Conservation (phyloP, 2,888 invertebrate species). For the Periphyllus acericola region DNA sequence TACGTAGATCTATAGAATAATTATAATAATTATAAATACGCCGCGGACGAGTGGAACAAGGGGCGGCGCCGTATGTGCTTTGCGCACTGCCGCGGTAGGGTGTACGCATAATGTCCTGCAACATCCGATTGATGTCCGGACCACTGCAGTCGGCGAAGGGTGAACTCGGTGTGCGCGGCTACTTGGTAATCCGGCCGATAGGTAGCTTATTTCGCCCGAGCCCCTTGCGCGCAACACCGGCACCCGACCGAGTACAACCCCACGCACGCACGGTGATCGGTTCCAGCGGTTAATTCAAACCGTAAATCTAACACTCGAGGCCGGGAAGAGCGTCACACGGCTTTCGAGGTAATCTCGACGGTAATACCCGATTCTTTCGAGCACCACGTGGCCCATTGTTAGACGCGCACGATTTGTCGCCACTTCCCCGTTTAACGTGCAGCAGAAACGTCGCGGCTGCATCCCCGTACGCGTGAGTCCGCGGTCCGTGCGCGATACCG, state of each 20-base stretch:
- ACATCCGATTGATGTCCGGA: conserved; percentile 32
- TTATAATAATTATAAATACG: too few relatives aligned
- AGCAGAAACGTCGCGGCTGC: too few relatives aligned
- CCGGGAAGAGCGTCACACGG: neutral
- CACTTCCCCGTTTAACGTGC: neutral
- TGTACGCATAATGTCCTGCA: neutral
- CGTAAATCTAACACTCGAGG: conserved; percentile 20
- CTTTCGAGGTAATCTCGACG: neutral
- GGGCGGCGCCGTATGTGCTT: neutral
- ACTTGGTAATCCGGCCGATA: conserved; percentile 37
- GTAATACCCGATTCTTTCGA: neutral
- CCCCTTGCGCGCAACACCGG: conserved; percentile 18
- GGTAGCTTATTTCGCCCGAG: conserved; percentile 33
- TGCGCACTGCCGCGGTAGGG: too few relatives aligned
- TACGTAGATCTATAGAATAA: too few relatives aligned
- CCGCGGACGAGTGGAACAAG: neutral
- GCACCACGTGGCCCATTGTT: neutral
- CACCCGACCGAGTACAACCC: conserved; percentile 48
- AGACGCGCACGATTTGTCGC: neutral
- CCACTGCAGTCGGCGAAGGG: conserved; percentile 9
- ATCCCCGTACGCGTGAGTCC: too few relatives aligned
- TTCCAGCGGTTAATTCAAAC: conserved; percentile 29
- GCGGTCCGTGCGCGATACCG: too few relatives aligned
- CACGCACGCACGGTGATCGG: neutral
- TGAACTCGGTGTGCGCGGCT: neutral